A percentile compares a stretch with the other conserved stretches of the same genome.
These are phyloP conservation scores for Nematostella vectensis DNA, from an alignment of 92 coral and sea anemone species.

Conservation along the genomic window DNA sequence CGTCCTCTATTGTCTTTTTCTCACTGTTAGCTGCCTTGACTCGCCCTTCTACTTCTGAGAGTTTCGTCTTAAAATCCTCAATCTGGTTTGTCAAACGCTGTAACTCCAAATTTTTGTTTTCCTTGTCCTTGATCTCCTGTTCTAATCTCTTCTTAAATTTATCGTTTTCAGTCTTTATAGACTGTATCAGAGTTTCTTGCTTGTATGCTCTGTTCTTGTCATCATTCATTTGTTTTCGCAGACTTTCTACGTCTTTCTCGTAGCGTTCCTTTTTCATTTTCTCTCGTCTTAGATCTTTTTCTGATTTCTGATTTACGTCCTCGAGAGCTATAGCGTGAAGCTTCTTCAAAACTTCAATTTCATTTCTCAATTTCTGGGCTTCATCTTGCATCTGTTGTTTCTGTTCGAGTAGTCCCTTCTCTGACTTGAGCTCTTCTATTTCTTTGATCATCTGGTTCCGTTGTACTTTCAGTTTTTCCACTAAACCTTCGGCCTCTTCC, in stretches of 20 bases:
- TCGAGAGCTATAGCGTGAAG: slow-evolving; percentile 8
- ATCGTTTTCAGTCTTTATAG: slow-evolving; percentile 38
- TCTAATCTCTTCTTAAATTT: slow-evolving; percentile 29
- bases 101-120: slow-evolving; percentile 10
- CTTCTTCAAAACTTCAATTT: slow-evolving; percentile 19
- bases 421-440: slow-evolving; percentile 27
- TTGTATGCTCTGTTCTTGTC: slow-evolving; percentile 31
- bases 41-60: slow-evolving; percentile 26
- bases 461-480: slow-evolving; percentile 43
- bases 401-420: slow-evolving; percentile 3
- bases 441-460: slow-evolving; percentile 45
- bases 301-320: slow-evolving; percentile 33
- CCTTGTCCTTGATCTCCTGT: slow-evolving; percentile 15
- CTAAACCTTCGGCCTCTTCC: slow-evolving; percentile 13
- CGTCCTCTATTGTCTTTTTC: slow-evolving; percentile 35
- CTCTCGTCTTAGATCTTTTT: slow-evolving; percentile 38
- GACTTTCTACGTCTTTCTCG: slow-evolving; percentile 15
- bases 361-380: slow-evolving; percentile 19
- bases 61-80: slow-evolving; percentile 21
- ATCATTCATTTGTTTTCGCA: slow-evolving; percentile 14
- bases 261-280: slow-evolving; percentile 19
- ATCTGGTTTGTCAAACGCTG: slow-evolving; percentile 25
- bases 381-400: slow-evolving; percentile 9
- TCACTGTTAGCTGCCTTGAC: slow-evolving; percentile 32
- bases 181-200: slow-evolving; percentile 38